These are phyloP conservation scores for Eupithecia exiguata DNA, from an alignment of 2,888 invertebrate species.

Conservation along the genomic window DNA sequence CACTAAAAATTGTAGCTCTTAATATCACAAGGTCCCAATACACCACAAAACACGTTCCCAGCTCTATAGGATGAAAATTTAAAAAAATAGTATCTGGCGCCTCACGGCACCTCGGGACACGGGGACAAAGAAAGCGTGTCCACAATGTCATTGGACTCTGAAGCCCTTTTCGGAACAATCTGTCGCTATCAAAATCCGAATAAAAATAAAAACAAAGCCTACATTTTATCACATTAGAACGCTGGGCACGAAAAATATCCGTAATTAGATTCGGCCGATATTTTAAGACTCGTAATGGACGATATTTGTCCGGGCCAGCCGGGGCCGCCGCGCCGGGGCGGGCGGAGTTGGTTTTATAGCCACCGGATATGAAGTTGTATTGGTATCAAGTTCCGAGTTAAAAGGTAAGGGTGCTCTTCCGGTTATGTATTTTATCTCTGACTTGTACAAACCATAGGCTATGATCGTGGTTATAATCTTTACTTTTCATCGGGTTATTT, in stretches of 20 bases:
- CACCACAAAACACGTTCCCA: not conserved
- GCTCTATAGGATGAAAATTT: not conserved
- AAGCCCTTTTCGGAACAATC: not conserved
- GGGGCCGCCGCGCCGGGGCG: slow-evolving; percentile 16
- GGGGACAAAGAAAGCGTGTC: not conserved
- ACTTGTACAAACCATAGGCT: not conserved
- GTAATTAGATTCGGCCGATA: slow-evolving; percentile 40
- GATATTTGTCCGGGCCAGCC: slow-evolving; percentile 40
- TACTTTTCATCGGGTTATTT: not conserved
- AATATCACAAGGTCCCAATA: too few relatives aligned
- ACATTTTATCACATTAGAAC: slow-evolving; percentile 24
- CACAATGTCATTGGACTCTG: not conserved
- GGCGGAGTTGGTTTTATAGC: slow-evolving; percentile 25
- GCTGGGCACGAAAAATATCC: slow-evolving; percentile 22
- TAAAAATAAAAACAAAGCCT: slow-evolving; percentile 11
- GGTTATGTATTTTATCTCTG: not conserved
- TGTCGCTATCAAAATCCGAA: slow-evolving; percentile 11
- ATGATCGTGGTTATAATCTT: not conserved
- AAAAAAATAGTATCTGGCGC: not conserved
- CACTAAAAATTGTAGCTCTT: not conserved
- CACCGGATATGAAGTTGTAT: slow-evolving; percentile 26
- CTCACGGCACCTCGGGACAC: not conserved
- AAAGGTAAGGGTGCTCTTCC: slow-evolving; percentile 21
- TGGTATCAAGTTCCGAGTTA: slow-evolving; percentile 17
- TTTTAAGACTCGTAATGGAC: slow-evolving; percentile 40